Conservation (phyloP, 2,888 invertebrate species). For the Argyra leucocephala region DNA sequence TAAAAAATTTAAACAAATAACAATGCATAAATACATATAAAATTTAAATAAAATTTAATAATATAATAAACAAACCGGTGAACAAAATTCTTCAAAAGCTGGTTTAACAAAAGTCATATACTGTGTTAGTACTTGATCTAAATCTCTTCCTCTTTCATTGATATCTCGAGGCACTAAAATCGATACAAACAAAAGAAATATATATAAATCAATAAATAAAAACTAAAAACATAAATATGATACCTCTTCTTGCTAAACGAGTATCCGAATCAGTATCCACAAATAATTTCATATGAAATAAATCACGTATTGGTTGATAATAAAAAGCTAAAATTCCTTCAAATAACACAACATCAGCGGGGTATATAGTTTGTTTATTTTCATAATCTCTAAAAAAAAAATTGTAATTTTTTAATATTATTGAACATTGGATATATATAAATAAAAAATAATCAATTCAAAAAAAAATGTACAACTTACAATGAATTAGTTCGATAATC, state of each 20-base stretch:
- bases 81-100: slow-evolving; percentile 98
- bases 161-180: slow-evolving; percentile 86
- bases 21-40: neutral
- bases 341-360: slow-evolving; percentile 92
- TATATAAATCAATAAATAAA: neutral
- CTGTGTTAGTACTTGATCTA: slow-evolving; percentile 90
- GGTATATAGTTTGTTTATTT: slow-evolving; percentile 72
- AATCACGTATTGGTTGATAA: slow-evolving; percentile 83
- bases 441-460: neutral
- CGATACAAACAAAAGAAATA: slow-evolving; percentile 7
- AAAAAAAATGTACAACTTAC: slow-evolving; percentile 45
- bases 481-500: slow-evolving; percentile 85
- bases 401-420: neutral
- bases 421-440: neutral
- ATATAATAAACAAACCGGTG: slow-evolving; percentile 63
- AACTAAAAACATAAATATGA: slow-evolving; percentile 2
- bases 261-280: slow-evolving; percentile 99
- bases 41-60: neutral
- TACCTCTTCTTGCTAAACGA: slow-evolving; percentile 87
- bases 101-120: slow-evolving; percentile 98
- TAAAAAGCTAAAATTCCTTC: slow-evolving; percentile 98
- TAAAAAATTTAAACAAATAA: neutral
- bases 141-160: slow-evolving; percentile 83
- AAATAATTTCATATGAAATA: slow-evolving; percentile 98
- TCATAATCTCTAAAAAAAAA: slow-evolving; percentile 49